Evolutionary conservation across 92 coral and sea anemone species (phyloP), one percentile per base, ranked within the genome.

Genomic region (Diadumene lineata): DNA sequence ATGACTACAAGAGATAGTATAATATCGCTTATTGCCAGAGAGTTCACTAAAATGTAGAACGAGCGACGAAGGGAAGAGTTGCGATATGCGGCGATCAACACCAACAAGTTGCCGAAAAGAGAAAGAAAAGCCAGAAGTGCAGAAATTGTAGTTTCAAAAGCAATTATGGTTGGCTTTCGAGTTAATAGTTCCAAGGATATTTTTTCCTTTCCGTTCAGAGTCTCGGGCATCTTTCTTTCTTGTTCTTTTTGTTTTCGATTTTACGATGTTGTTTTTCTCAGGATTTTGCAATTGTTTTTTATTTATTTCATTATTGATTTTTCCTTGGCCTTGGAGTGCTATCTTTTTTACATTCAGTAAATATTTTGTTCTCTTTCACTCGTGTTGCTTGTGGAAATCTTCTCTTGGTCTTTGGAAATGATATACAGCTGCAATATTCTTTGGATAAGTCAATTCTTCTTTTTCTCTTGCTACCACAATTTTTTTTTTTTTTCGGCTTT

Each of bases 31-130:
- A 74, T 43, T 0, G 89, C 85, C 15, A 79, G 73, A 11, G 89
- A 79, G 10, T 48, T 61, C n/a, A 84, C 80, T 53, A 64, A 84
- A 27, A 67, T 43, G 62, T 84, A 68, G 0, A 82, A 79, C 11
- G 81, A 77, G 31, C 60, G 34, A 33, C 89, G 89, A 8, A 79
- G 84, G 19, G 74, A 65, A 7, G 72, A 44, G 60, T 84, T 79
- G 29, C 80, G 70, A 56, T 30, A 83, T 8, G 80, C 51, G 15
- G 88, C 88, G 0, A 83, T n/a, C 1, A 84, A 56, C 17, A 84
- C 81, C n/a, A 84, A 44, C 44, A 31, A 46, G 63, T 84, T 84
- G 1, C 89, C 89, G 1, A 79, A 27, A 15, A 84, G 2, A 23
- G 84, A 64, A 0, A 50, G n/a, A 7, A 56, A 48, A 0, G 76